These are phyloP conservation scores for Patella caerulea DNA, from an alignment of 2,888 invertebrate genomes.

Conservation along the genomic window DNA sequence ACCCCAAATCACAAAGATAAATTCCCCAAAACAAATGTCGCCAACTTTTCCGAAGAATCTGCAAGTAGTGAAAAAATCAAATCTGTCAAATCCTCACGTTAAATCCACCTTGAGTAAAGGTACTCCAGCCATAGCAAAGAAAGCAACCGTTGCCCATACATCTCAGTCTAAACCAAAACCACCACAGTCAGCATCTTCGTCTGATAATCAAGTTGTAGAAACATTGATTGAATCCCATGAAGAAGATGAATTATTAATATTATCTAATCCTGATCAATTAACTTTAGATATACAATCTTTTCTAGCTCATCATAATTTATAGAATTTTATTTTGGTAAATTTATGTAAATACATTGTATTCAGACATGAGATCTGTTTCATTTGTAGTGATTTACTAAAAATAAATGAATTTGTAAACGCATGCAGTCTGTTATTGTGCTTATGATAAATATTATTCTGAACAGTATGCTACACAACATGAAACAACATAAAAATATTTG, in stretches of 20 bases:
- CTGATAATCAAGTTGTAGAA: conserved; percentile 22
- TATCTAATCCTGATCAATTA: conserved; percentile 6
- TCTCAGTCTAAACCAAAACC: no score
- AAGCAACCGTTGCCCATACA: no score
- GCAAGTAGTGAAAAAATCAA: not conserved
- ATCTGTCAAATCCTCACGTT: not conserved
- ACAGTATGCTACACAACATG: no score
- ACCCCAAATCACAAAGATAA: no score
- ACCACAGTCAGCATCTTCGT: conserved; percentile 7
- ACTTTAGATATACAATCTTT: not conserved
- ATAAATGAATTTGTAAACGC: no score
- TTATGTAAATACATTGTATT: no score
- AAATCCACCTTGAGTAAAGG: not conserved
- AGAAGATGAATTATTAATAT: not conserved
- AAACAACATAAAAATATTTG: no score
- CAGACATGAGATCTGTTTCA: no score
- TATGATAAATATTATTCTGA: no score
- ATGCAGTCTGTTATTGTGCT: no score
- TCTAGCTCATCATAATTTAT: conserved; percentile 7
- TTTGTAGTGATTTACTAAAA: no score
- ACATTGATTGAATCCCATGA: conserved; percentile 6
- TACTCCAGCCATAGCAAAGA: no score
- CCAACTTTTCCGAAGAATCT: not conserved
- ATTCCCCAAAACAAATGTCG: not conserved
- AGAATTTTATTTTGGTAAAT: not conserved